A percentile compares a stretch with the other conserved stretches of the same genome.
Evolutionary conservation across 2,797 vertebrate species (phyloP).

Genomic region (Anolis apletophallus): DNA sequence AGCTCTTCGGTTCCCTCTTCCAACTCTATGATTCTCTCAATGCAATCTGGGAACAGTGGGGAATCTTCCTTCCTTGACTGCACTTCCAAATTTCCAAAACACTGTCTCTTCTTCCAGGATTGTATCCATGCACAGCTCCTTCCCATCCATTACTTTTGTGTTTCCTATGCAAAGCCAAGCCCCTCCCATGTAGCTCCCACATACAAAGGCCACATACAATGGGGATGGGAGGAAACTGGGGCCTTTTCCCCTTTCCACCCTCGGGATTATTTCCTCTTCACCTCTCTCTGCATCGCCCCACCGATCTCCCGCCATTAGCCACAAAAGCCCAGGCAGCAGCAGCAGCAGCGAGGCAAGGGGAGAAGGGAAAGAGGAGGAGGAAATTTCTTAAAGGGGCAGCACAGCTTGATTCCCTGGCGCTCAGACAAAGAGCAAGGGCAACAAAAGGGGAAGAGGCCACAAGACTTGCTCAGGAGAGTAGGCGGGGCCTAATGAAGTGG

Average conservation of each 20-base stretch:
- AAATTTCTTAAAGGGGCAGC: constrained; percentile 15
- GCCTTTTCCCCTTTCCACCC: background rate
- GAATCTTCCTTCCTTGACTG: too few species aligned
- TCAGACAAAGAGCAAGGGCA: constrained; percentile 3
- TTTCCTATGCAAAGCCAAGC: constrained; percentile 18
- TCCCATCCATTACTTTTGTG: background rate
- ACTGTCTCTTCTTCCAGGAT: constrained; percentile 41
- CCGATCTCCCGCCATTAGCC: background rate
- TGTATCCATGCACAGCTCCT: constrained; percentile 40
- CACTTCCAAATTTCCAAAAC: too few species aligned
- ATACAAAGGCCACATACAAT: constrained; percentile 17
- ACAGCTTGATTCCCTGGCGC: accelerated
- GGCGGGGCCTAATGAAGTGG: too few species aligned
- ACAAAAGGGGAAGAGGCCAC: background rate
- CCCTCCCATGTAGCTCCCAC: constrained; percentile 34
- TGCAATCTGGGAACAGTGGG: too few species aligned
- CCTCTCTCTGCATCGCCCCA: background rate
- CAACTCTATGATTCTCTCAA: too few species aligned
- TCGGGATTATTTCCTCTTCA: too few species aligned
- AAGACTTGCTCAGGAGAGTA: too few species aligned
- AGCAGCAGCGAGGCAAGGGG: too few species aligned
- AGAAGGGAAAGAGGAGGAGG: background rate
- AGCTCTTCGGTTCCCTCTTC: too few species aligned
- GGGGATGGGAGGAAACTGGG: background rate
- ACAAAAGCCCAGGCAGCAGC: too few species aligned